A percentile compares a stretch with the other conserved stretches of the same genome.
Evolutionary conservation across 2,113 vertebrate genomes (phyloP).

Genomic region (Nothoprocta perdicaria): DNA sequence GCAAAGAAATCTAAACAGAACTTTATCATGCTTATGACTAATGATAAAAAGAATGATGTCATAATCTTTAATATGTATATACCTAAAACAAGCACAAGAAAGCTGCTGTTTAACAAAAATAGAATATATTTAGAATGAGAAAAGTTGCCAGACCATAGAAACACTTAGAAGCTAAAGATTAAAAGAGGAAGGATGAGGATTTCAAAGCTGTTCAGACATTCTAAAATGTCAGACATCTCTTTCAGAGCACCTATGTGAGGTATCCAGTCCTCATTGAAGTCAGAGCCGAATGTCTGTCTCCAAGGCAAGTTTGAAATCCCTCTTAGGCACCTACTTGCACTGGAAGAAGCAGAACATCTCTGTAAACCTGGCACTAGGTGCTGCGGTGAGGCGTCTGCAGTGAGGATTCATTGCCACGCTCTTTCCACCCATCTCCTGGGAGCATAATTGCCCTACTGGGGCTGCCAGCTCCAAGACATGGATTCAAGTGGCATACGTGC

Average conservation of each 20-base stretch:
- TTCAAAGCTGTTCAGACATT: slow-evolving; percentile 40
- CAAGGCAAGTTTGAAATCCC: neutral
- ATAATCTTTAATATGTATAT: neutral
- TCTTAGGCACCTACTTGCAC: neutral
- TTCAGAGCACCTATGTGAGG: slow-evolving; percentile 15
- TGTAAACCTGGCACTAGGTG: neutral
- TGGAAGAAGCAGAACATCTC: neutral
- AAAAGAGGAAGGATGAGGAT: slow-evolving; percentile 3
- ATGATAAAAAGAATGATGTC: neutral
- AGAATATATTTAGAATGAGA: neutral
- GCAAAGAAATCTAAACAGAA: neutral
- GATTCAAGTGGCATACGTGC: slow-evolving; percentile 48
- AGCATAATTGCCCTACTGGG: neutral
- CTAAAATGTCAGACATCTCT: slow-evolving; percentile 5
- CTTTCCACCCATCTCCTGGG: rapidly evolving
- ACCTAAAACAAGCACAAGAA: neutral
- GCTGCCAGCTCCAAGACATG: slow-evolving; percentile 37
- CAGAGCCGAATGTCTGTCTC: neutral
- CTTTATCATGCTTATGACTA: neutral
- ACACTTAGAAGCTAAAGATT: slow-evolving; percentile 5
- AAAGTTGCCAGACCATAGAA: neutral
- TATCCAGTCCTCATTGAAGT: neutral
- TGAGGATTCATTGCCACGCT: neutral
- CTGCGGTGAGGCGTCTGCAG: neutral
- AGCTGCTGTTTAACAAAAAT: neutral